These are phyloP conservation scores for Diceros bicornis DNA, from an alignment of 2,797 vertebrate genomes.

Conservation along the genomic window DNA sequence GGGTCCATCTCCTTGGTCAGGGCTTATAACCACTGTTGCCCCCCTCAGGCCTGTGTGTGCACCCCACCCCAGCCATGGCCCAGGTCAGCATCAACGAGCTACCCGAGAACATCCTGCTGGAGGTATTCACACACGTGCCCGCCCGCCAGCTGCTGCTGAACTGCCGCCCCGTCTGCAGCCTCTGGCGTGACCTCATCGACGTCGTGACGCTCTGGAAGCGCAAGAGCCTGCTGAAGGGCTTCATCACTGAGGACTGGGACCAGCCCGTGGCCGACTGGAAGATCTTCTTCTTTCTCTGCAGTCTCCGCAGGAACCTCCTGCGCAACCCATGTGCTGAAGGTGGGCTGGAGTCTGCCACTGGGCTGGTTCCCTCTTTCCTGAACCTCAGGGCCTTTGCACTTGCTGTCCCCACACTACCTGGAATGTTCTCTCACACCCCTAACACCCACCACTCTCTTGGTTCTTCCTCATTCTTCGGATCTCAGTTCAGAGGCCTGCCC, in stretches of 20 bases:
- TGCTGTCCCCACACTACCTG: not conserved
- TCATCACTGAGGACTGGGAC: constrained; percentile 56
- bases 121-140: constrained; percentile 92
- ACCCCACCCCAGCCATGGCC: constrained; percentile 65
- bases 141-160: constrained; percentile 88
- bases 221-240: constrained; percentile 92
- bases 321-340: constrained; percentile 93
- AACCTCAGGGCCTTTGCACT: not conserved
- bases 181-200: constrained; percentile 94
- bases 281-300: constrained; percentile 91
- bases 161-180: constrained; percentile 92
- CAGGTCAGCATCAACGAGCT: constrained; percentile 83
- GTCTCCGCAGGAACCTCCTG: constrained; percentile 92
- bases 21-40: not conserved
- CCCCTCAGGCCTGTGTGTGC: not conserved
- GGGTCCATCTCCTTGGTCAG: not conserved
- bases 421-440: not conserved
- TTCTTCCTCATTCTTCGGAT: not conserved
- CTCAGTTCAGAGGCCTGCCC: not conserved
- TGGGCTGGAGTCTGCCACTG: constrained; percentile 76
- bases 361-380: not conserved
- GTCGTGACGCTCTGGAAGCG: constrained; percentile 93
- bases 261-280: constrained; percentile 90
- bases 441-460: not conserved
- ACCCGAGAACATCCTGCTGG: constrained; percentile 92